These are phyloP conservation scores for Hoplias malabaricus DNA, from an alignment of 2,113 vertebrate species.

Conservation along the genomic window DNA sequence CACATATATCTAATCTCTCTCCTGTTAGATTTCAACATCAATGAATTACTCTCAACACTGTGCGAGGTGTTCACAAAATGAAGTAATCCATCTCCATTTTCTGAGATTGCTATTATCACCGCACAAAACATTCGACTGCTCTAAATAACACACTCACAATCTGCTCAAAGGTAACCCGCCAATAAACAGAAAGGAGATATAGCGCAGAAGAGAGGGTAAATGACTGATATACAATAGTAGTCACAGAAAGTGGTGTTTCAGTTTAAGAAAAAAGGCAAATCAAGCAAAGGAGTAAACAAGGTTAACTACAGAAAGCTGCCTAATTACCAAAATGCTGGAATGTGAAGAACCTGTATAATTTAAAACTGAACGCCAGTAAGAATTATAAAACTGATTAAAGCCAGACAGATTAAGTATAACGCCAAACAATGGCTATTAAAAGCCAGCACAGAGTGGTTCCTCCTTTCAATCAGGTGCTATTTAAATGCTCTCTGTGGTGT, in stretches of 20 bases:
- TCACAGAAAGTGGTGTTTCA: too few species aligned
- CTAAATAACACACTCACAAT: neutral
- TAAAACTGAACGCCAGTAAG: slow-evolving; percentile 2
- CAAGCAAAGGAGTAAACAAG: neutral
- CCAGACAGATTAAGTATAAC: slow-evolving; percentile 19
- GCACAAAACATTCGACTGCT: slow-evolving; percentile 1
- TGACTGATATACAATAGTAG: neutral
- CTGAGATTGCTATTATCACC: neutral
- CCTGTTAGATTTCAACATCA: slow-evolving; percentile 8
- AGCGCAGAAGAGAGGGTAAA: neutral
- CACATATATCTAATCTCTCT: slow-evolving; percentile 11
- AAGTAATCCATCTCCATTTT: neutral
- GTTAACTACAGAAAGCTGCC: neutral
- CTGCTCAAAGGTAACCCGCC: neutral
- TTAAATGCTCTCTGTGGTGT: slow-evolving; percentile 34
- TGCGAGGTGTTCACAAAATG: neutral
- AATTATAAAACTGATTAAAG: slow-evolving; percentile 24
- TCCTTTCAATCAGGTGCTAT: slow-evolving; percentile 27
- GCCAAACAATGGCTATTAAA: slow-evolving; percentile 14
- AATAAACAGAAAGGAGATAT: neutral
- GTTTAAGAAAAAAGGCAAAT: neutral
- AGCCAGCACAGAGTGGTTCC: slow-evolving; percentile 12
- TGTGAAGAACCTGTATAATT: slow-evolving; percentile 27
- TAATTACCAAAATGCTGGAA: slow-evolving; percentile 10
- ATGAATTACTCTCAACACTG: neutral